Evolutionary conservation across 2,113 vertebrate genomes (phyloP).

Genomic region (Hystrix cristata): DNA sequence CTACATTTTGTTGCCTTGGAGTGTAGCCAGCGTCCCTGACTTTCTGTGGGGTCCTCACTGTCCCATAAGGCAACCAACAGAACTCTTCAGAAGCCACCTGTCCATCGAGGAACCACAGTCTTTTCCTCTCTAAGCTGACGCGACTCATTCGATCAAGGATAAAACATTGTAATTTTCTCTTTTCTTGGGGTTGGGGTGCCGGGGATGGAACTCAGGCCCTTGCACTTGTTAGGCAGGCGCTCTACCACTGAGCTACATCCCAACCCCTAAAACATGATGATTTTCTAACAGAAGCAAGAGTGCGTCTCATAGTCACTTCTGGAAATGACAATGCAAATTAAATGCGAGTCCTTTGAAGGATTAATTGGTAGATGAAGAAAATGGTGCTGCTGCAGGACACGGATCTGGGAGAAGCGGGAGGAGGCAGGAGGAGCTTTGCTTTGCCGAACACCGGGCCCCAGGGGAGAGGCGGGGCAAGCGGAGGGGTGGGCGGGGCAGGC

Average conservation of each 20-base stretch:
- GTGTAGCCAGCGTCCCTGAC: too few species aligned
- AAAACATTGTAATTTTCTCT: not conserved
- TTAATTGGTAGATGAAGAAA: not conserved
- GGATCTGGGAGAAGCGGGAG: not conserved
- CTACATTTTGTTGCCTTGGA: not conserved
- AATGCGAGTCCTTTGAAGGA: not conserved
- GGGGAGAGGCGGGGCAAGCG: not conserved
- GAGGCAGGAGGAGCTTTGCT: not conserved
- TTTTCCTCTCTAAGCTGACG: not conserved
- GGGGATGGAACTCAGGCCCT: too few species aligned
- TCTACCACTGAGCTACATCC: too few species aligned
- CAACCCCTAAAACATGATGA: not conserved
- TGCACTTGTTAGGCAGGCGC: too few species aligned
- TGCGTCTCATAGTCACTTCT: not conserved
- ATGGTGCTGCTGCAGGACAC: not conserved
- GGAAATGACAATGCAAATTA: not conserved
- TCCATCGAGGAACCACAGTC: not conserved
- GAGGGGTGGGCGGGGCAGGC: not conserved
- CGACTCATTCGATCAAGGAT: not conserved
- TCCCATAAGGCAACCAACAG: not conserved
- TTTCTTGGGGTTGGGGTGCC: too few species aligned
- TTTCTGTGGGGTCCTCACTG: not conserved
- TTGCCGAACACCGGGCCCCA: not conserved
- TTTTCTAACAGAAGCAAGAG: conserved; percentile 18
- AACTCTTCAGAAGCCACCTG: not conserved